Conservation (phyloP, 2,113 vertebrate species). For the Ptychochromis oligacanthus region DNA sequence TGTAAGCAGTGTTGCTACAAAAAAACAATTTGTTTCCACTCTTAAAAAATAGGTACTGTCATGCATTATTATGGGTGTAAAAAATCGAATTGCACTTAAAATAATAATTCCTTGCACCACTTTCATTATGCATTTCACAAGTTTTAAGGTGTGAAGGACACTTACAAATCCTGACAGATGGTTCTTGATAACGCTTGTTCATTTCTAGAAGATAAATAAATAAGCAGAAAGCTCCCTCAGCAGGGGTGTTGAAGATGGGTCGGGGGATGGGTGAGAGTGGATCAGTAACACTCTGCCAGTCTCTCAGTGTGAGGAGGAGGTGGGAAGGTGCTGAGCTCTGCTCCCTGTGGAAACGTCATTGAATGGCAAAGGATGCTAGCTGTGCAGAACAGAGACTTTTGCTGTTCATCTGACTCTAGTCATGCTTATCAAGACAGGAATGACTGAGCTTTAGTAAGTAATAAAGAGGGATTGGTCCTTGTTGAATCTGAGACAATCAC, state of each 20-base stretch:
- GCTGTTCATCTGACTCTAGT: slow-evolving; percentile 56
- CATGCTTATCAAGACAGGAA: slow-evolving; percentile 55
- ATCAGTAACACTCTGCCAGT: slow-evolving; percentile 44
- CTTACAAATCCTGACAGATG: slow-evolving; percentile 46
- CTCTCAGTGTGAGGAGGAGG: slow-evolving; percentile 18
- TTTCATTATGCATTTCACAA: slow-evolving; percentile 43
- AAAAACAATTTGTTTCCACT: background rate
- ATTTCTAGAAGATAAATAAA: slow-evolving; percentile 60
- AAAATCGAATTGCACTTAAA: background rate
- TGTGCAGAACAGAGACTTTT: slow-evolving; percentile 59
- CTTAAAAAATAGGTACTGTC: background rate
- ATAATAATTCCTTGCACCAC: slow-evolving; percentile 24
- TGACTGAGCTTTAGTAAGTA: slow-evolving; percentile 49
- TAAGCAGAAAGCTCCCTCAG: slow-evolving; percentile 42
- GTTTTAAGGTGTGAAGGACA: slow-evolving; percentile 53
- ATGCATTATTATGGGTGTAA: background rate
- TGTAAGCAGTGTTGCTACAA: background rate
- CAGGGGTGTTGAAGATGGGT: slow-evolving; percentile 18
- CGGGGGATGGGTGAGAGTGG: slow-evolving; percentile 24
- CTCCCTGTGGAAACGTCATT: slow-evolving; percentile 53
- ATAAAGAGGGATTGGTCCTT: slow-evolving; percentile 24
- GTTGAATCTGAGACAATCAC: slow-evolving; percentile 11
- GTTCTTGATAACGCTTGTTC: slow-evolving; percentile 37
- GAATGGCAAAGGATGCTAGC: slow-evolving; percentile 44
- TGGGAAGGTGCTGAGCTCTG: slow-evolving; percentile 46